phyloP scores from a whole-genome alignment of 1,140 invertebrate species.

The Drosophila simulans region DNA sequence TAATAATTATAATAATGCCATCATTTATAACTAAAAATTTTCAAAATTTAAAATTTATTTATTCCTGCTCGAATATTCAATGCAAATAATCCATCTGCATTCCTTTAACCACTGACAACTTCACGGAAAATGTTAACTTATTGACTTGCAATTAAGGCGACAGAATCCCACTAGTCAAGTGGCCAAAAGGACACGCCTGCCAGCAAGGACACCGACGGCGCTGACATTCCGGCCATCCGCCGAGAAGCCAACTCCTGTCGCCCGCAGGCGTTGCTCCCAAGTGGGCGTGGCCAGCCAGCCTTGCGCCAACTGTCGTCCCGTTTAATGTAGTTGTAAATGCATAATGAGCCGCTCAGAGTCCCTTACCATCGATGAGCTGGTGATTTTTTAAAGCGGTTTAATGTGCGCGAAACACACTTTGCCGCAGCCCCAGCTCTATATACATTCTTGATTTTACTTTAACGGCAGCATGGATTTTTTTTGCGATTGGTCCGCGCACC shows the following conservation, averaged over 20 bases:
- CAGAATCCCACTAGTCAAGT: slow-evolving; percentile 8
- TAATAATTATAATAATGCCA: too few relatives aligned
- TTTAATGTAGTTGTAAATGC: slow-evolving; percentile 64
- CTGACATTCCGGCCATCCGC: slow-evolving; percentile 16
- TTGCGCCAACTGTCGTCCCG: slow-evolving; percentile 2
- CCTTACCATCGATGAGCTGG: slow-evolving; percentile 7
- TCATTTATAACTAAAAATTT: too few relatives aligned
- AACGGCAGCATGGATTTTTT: slow-evolving; percentile 11
- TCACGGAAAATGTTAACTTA: background rate
- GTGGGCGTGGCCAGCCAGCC: background rate
- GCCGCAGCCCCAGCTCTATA: slow-evolving; percentile 4
- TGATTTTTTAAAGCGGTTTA: slow-evolving; percentile 51
- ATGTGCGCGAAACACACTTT: slow-evolving; percentile 29
- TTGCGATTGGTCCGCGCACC: slow-evolving; percentile 28
- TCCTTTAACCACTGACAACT: too few relatives aligned
- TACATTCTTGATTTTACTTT: slow-evolving; percentile 28
- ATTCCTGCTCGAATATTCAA: too few relatives aligned
- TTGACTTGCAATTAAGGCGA: slow-evolving; percentile 19
- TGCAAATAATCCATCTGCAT: too few relatives aligned
- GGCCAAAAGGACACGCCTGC: slow-evolving; percentile 19
- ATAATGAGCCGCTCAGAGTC: slow-evolving; percentile 42
- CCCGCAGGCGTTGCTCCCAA: slow-evolving; percentile 13
- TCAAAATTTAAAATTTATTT: too few relatives aligned
- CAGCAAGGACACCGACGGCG: slow-evolving; percentile 9
- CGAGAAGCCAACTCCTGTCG: slow-evolving; percentile 12